A percentile compares a stretch with the other conserved stretches of the same genome.
These are phyloP conservation scores for Rhopalosiphum padi DNA, from an alignment of 1,140 invertebrate species.

Conservation along the genomic window DNA sequence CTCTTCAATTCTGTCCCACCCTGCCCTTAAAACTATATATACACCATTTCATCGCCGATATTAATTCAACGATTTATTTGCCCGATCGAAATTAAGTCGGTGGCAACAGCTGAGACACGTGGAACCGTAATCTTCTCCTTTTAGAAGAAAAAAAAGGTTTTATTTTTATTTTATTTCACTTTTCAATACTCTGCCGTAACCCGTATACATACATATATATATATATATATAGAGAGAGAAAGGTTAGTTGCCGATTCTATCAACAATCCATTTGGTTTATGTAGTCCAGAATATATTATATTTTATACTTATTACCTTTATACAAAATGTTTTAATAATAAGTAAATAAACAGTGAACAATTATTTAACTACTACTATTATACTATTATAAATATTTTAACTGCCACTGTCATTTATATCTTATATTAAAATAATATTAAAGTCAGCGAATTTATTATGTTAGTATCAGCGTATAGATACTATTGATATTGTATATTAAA, in stretches of 20 bases:
- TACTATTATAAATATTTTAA: background rate
- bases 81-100: background rate
- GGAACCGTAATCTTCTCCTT: background rate
- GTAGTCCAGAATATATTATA: background rate
- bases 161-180: constrained; percentile 4
- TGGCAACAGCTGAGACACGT: constrained; percentile 36
- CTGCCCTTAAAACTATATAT: background rate
- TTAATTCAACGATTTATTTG: constrained; percentile 48
- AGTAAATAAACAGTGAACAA: background rate
- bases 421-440: background rate
- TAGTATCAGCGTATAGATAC: too few relatives aligned
- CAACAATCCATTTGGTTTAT: background rate
- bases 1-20: background rate
- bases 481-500: background rate
- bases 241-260: background rate
- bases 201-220: background rate
- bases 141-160: background rate
- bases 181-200: background rate
- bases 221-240: background rate
- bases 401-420: background rate
- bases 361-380: too few relatives aligned
- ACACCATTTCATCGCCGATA: background rate
- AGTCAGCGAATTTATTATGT: background rate
- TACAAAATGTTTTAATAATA: background rate
- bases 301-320: background rate